Evolutionary conservation across 2,113 vertebrate species (phyloP).

Genomic region (Notothenia coriiceps): DNA sequence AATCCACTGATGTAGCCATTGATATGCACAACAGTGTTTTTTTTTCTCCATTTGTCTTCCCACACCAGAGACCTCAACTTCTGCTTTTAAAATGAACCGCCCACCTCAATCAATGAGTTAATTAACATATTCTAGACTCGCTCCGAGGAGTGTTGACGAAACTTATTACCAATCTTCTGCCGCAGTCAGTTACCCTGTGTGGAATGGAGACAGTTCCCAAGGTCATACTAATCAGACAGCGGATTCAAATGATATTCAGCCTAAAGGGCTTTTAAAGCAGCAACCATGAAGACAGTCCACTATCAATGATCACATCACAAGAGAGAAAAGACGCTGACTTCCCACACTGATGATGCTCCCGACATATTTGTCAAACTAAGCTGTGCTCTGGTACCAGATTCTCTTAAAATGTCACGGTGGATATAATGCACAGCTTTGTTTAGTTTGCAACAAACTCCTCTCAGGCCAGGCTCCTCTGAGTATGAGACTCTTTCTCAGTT

Average conservation of each 20-base stretch:
- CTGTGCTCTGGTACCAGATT: conserved; percentile 23
- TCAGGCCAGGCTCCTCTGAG: conserved; percentile 43
- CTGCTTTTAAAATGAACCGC: conserved; percentile 79
- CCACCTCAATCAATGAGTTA: conserved; percentile 81
- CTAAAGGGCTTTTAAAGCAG: conserved; percentile 56
- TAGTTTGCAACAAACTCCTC: conserved; percentile 48
- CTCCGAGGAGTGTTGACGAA: conserved; percentile 75
- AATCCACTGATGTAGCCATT: conserved; percentile 66
- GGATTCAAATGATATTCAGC: conserved; percentile 74
- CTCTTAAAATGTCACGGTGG: conserved; percentile 35
- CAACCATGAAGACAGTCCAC: conserved; percentile 28
- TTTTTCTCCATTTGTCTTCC: conserved; percentile 62
- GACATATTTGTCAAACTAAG: conserved; percentile 51
- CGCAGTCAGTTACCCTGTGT: conserved; percentile 65
- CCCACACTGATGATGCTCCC: conserved; percentile 26
- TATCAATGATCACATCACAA: conserved; percentile 43
- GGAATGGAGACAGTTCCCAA: conserved; percentile 70
- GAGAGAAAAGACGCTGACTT: conserved; percentile 32
- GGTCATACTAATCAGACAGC: conserved; percentile 73
- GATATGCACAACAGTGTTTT: conserved; percentile 67
- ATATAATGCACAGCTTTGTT: conserved; percentile 49
- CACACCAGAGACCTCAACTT: conserved; percentile 74
- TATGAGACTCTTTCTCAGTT: conserved; percentile 9
- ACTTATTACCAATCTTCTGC: conserved; percentile 68
- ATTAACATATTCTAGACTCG: conserved; percentile 78